Percentiles rank a stretch among this genome's conserved stretches.
Evolutionary conservation across 92 coral and sea anemone genomes (phyloP).

Genomic region (Diadumene lineata): DNA sequence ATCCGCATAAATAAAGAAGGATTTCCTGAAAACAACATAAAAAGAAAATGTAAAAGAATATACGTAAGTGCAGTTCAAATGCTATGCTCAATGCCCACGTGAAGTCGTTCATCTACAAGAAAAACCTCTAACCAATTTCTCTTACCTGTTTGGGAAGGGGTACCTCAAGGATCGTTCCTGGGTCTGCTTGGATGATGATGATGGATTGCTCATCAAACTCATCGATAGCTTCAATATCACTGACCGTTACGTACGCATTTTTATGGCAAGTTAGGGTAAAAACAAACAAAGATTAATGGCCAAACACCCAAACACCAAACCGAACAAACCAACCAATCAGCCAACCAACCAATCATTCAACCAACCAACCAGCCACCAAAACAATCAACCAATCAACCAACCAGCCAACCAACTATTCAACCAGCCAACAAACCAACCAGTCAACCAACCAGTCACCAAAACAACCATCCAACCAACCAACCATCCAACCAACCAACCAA

Average conservation of each 20-base stretch:
- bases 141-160: constrained; percentile 18
- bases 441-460: neutral
- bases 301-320: neutral
- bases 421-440: neutral
- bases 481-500: neutral
- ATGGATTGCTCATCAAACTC: constrained; percentile 19
- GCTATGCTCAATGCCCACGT: neutral
- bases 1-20: constrained; percentile 15
- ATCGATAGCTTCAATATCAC: constrained; percentile 22
- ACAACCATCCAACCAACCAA: neutral
- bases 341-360: too few relatives aligned
- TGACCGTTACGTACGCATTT: constrained; percentile 26
- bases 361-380: neutral
- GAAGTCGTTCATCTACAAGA: neutral
- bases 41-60: neutral
- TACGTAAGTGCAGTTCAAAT: neutral
- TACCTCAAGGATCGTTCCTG: constrained; percentile 34
- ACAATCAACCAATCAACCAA: neutral
- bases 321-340: too few relatives aligned
- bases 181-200: constrained; percentile 26
- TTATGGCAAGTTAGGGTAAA: constrained; percentile 14
- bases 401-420: neutral
- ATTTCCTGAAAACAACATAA: constrained; percentile 6
- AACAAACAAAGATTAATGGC: neutral
- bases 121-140: neutral